Conservation (phyloP, 2,113 vertebrate species). For the Ictidomys tridecemlineatus region DNA sequence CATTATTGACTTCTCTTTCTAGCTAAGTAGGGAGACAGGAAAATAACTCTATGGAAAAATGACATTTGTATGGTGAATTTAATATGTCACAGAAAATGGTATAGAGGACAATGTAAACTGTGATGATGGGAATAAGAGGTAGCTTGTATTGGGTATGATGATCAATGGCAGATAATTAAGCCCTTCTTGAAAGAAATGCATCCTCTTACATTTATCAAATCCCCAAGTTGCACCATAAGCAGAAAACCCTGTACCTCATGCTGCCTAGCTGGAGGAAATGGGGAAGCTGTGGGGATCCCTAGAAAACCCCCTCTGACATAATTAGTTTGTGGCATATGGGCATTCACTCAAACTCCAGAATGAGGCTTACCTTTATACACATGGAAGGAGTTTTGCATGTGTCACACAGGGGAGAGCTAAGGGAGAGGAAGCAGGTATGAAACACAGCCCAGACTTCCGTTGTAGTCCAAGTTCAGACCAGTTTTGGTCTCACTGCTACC, state of each 20-base stretch:
- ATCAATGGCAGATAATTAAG: background rate
- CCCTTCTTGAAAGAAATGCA: background rate
- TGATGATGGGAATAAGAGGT: background rate
- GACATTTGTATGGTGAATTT: background rate
- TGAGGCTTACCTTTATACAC: slow-evolving; percentile 51
- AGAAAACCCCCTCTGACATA: slow-evolving; percentile 58
- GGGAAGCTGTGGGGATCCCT: slow-evolving; percentile 43
- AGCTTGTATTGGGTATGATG: background rate
- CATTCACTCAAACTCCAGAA: slow-evolving; percentile 10
- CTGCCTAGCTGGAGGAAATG: slow-evolving; percentile 30
- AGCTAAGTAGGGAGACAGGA: background rate
- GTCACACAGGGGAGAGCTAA: background rate
- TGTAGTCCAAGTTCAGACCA: background rate
- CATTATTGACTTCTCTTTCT: background rate
- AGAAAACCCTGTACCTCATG: background rate
- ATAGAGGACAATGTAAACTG: background rate
- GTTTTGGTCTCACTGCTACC: background rate
- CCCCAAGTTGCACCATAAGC: background rate
- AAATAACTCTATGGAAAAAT: background rate
- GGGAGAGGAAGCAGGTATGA: slow-evolving; percentile 39
- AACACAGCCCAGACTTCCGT: slow-evolving; percentile 47
- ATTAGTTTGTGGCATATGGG: slow-evolving; percentile 56
- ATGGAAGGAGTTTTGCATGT: slow-evolving; percentile 52
- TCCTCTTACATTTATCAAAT: background rate
- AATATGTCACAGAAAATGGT: background rate